Percentiles rank a stretch among this genome's conserved stretches.
phyloP scores from a whole-genome alignment of 1,140 invertebrate species.

The Homalodisca vitripennis region DNA sequence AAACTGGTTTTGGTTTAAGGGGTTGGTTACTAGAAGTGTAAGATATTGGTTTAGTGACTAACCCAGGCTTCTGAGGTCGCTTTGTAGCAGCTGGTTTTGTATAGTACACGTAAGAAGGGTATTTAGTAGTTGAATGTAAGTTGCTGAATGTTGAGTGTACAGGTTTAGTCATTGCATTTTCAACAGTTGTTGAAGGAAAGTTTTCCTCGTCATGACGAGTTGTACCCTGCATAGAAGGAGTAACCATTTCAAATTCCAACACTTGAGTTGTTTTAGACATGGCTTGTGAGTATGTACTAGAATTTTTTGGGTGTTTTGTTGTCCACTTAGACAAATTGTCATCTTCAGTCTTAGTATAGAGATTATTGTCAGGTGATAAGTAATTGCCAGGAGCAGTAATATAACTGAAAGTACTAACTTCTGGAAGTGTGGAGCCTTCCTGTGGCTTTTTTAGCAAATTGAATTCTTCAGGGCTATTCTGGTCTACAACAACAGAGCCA shows the following conservation, averaged over 20 bases:
- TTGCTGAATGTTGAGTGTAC: not conserved
- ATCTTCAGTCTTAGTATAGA: not conserved
- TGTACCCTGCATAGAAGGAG: not conserved
- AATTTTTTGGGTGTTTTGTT: constrained; percentile 15
- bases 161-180: not conserved
- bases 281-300: constrained; percentile 15
- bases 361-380: not conserved
- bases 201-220: constrained; percentile 11
- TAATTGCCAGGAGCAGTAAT: constrained; percentile 10
- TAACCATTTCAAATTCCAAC: not conserved
- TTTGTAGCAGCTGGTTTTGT: constrained; percentile 1
- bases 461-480: constrained; percentile 61
- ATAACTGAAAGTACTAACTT: constrained; percentile 35
- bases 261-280: constrained; percentile 9
- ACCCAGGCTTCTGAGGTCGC: not conserved
- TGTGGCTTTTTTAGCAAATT: constrained; percentile 33
- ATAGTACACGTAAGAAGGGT: not conserved
- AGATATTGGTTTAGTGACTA: constrained; percentile 7
- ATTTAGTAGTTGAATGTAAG: not conserved
- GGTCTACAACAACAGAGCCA: constrained; percentile 56
- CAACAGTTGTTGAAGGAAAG: constrained; percentile 9
- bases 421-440: constrained; percentile 13
- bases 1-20: constrained; percentile 17
- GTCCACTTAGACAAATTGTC: not conserved
- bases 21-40: not conserved